Evolutionary conservation across 2,888 invertebrate genomes (phyloP), one percentile per base, ranked within the genome.

Genomic region (Trissoscelio sp.): DNA sequence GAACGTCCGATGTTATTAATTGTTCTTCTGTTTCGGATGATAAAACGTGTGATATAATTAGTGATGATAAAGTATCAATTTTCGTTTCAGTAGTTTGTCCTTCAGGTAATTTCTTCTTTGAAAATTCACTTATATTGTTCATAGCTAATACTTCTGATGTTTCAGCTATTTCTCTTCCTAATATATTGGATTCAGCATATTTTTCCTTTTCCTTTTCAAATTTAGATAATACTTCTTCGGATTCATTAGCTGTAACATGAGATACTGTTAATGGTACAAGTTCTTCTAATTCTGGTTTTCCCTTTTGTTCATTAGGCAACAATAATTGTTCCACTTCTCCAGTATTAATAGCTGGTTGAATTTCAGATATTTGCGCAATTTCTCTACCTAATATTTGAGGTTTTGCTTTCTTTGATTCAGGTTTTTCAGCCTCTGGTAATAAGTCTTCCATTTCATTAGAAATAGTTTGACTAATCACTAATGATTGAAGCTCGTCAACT

Each of bases 281-380:
- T 83, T 86, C 87, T 57, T 87, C 87, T 42, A 88, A n/a, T 44
- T 83, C 62, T n/a, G 77, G 82, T 44, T 53, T 79, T 20, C 87
- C 86, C 24, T 57, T 86, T 24, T 87, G 86, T 20, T 81, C 69
- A 20, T 84, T 75, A 4, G 87, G 87, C 42, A 67, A 55, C 58
- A 69, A 51, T 82, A 66, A 85, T 85, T 78, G 85, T 79, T 31
- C 88, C 87, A 83, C 84, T 51, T 88, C 88, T 81, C 88, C 90
- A 0, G 85, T 83, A 20, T 79, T 87, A n/a, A 79, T 70, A 11
- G 85, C 81, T 58, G 86, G 82, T 12, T 89, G 72, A 1, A 92
- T 86, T 86, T 92, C 91, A 18, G 88, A 86, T 51, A 91, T 90
- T 86, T 92, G 89, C 5, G 92, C 91, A 55, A 91, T 88, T 84